Evolutionary conservation across 1,140 invertebrate species (phyloP).

Genomic region (Penaeus japonicus): DNA sequence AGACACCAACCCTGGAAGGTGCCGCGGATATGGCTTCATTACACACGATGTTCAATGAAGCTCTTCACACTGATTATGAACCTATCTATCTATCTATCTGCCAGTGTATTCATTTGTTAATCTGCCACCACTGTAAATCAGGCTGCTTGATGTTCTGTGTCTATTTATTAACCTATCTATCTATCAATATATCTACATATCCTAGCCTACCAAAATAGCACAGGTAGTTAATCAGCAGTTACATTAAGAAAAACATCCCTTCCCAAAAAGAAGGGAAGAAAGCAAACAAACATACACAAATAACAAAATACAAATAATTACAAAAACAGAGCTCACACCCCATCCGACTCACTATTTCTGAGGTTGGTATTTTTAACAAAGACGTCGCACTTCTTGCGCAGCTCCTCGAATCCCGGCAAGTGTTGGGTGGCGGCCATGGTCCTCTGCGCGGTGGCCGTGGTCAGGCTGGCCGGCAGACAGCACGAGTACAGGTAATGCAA

Average conservation of each 20-base stretch:
- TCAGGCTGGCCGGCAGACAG: conserved; percentile 69
- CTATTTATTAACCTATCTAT: not conserved
- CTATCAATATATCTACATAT: not conserved
- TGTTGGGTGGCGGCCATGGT: conserved; percentile 67
- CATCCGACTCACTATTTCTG: conserved; percentile 70
- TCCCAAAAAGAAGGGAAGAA: not conserved
- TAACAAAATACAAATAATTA: not conserved
- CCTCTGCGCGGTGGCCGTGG: conserved; percentile 68
- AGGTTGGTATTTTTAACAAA: conserved; percentile 72
- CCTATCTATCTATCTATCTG: too few relatives aligned
- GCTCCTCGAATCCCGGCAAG: conserved; percentile 67
- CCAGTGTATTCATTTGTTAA: too few relatives aligned
- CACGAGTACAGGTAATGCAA: conserved; percentile 74
- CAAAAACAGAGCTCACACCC: not conserved
- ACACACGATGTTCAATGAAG: too few relatives aligned
- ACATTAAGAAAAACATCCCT: not conserved
- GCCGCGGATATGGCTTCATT: too few relatives aligned
- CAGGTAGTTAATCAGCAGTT: too few relatives aligned
- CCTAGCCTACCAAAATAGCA: not conserved
- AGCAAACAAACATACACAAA: not conserved
- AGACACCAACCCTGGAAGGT: conserved; percentile 25
- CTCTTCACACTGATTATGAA: too few relatives aligned
- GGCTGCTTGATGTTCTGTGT: too few relatives aligned
- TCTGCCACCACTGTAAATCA: too few relatives aligned
- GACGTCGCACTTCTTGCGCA: conserved; percentile 69